Percentiles rank a stretch among this genome's conserved stretches.
phyloP scores from a whole-genome alignment of 2,888 invertebrate species.

The Sycophila texana region DNA sequence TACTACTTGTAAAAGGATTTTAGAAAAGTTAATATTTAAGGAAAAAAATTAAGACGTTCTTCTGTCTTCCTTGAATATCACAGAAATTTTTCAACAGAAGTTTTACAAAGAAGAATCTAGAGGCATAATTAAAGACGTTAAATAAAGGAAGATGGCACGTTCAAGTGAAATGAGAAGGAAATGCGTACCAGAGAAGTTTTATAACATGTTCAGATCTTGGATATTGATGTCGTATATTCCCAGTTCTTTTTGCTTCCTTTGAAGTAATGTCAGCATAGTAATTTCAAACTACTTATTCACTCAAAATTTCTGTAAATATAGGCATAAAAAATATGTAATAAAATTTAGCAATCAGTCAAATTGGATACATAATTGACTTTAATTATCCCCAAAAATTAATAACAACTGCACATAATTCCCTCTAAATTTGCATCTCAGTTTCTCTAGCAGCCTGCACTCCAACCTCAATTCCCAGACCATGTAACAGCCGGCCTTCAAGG shows the following conservation, averaged over 20 bases:
- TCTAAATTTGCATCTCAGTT: background rate
- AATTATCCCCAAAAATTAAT: too few relatives aligned
- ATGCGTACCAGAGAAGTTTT: slow-evolving; percentile 3
- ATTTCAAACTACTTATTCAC: too few relatives aligned
- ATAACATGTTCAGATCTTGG: background rate
- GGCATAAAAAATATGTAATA: too few relatives aligned
- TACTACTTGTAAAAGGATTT: too few relatives aligned
- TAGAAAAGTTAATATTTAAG: too few relatives aligned
- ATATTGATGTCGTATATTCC: slow-evolving; percentile 4
- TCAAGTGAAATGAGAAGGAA: slow-evolving; percentile 20
- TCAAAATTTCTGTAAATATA: too few relatives aligned
- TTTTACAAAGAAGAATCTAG: background rate
- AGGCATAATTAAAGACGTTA: slow-evolving; percentile 24
- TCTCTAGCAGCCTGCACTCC: background rate
- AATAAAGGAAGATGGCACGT: slow-evolving; percentile 19
- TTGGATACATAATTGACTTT: too few relatives aligned
- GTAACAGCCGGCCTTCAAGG: background rate
- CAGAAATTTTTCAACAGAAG: too few relatives aligned
- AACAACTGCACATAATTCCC: too few relatives aligned
- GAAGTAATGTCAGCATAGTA: too few relatives aligned
- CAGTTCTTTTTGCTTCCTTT: background rate
- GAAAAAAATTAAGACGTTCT: background rate
- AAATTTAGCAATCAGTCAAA: too few relatives aligned
- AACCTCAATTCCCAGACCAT: too few relatives aligned
- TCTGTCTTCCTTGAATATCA: background rate